Conservation (phyloP, 2,797 vertebrate genomes). For the Poecilia picta region DNA sequence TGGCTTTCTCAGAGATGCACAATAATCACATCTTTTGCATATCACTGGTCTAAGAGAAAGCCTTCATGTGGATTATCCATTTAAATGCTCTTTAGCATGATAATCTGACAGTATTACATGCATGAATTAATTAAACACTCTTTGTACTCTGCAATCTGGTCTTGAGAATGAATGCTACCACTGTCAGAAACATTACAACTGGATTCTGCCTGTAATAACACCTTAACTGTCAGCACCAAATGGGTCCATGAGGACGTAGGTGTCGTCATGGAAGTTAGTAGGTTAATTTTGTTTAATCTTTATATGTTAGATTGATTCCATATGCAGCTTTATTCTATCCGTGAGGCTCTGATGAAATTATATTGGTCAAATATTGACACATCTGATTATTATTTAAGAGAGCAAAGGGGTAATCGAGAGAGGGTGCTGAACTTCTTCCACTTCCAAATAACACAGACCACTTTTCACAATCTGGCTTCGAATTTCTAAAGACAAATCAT, state of each 20-base stretch:
- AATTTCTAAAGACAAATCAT: not conserved
- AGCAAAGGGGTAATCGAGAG: not conserved
- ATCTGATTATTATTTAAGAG: not conserved
- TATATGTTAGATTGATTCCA: not conserved
- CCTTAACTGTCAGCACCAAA: too few relatives aligned
- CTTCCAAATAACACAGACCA: not conserved
- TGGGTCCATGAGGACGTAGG: too few relatives aligned
- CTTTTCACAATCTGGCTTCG: not conserved
- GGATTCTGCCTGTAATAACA: not conserved
- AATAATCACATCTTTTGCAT: conserved; percentile 52
- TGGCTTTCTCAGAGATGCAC: conserved; percentile 17
- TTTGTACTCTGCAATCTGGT: conserved; percentile 12
- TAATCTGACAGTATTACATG: conserved; percentile 54
- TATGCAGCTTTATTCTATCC: not conserved
- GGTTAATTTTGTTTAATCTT: not conserved
- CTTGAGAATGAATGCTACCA: conserved; percentile 29
- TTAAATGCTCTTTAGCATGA: conserved; percentile 54
- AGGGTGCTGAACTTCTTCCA: not conserved
- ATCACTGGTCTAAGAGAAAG: conserved; percentile 46
- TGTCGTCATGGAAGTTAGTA: too few relatives aligned
- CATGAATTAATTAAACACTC: conserved; percentile 53
- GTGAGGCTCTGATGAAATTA: not conserved
- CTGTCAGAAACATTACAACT: conserved; percentile 19
- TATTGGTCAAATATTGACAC: not conserved
- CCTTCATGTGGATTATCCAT: conserved; percentile 54